Percentiles rank a stretch among this genome's conserved stretches.
phyloP scores from a whole-genome alignment of 2,797 vertebrate genomes.

The Sebastes steindachneri region DNA sequence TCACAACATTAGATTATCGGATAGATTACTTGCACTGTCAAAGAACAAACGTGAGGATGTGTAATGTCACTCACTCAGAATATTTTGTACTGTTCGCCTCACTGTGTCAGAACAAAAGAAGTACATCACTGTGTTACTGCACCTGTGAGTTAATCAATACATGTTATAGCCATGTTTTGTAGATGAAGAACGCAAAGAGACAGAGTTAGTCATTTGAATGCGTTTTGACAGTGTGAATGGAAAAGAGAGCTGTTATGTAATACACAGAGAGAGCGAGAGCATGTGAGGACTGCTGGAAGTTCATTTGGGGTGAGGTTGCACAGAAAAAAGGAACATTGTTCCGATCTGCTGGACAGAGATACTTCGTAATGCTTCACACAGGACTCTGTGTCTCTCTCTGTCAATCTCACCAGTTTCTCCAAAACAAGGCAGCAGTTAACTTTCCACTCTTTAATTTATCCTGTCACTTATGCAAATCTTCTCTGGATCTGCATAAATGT shows the following conservation, averaged over 20 bases:
- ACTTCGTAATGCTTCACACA: constrained; percentile 45
- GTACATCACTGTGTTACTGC: neutral
- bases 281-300: constrained; percentile 61
- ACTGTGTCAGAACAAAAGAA: neutral
- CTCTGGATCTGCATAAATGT: neutral
- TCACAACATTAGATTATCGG: neutral
- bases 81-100: neutral
- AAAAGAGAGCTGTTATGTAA: constrained; percentile 57
- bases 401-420: constrained; percentile 3
- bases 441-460: neutral
- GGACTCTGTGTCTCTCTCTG: neutral
- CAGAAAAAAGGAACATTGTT: constrained; percentile 68
- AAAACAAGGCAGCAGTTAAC: constrained; percentile 14
- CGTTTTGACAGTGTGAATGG: constrained; percentile 23
- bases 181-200: constrained; percentile 1
- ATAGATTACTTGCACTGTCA: neutral
- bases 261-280: constrained; percentile 6
- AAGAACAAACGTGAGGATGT: neutral
- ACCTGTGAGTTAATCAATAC: neutral
- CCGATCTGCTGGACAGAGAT: constrained; percentile 20
- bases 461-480: neutral
- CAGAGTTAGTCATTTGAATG: constrained; percentile 1
- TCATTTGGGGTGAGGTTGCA: constrained; percentile 54
- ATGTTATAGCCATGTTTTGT: neutral
- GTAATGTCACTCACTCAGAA: neutral